Evolutionary conservation across 2,888 invertebrate species (phyloP).

Genomic region (Synergus japonicus): DNA sequence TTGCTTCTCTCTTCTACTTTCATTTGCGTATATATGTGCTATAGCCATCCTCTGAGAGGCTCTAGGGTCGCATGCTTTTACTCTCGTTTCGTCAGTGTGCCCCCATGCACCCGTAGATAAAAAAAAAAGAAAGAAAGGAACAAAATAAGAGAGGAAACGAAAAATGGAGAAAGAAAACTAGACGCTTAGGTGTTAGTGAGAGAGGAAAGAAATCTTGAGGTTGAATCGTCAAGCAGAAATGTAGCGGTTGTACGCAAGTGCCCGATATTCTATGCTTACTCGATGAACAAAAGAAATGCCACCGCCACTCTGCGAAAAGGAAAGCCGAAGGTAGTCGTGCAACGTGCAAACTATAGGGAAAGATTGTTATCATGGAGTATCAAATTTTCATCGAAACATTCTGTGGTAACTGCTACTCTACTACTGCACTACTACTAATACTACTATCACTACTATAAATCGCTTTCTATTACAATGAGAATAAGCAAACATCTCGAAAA

Average conservation of each 20-base stretch:
- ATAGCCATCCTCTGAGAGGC: slow-evolving; percentile 18
- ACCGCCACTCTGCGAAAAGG: neutral
- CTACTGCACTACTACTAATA: too few relatives aligned
- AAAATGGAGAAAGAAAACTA: neutral
- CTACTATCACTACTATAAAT: neutral
- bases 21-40: slow-evolving; percentile 24
- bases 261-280: slow-evolving; percentile 3
- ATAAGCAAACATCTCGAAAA: neutral
- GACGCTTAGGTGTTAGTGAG: neutral
- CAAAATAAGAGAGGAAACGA: neutral
- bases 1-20: slow-evolving; percentile 23
- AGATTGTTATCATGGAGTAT: neutral
- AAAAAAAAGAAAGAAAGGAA: neutral
- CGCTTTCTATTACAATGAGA: neutral
- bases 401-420: neutral
- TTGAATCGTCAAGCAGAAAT: neutral
- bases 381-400: neutral
- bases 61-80: slow-evolving; percentile 28
- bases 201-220: neutral
- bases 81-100: slow-evolving; percentile 20
- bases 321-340: neutral
- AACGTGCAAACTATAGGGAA: neutral
- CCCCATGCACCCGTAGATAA: neutral
- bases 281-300: slow-evolving; percentile 4
- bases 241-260: neutral